phyloP scores from a whole-genome alignment of 2,797 vertebrate species.

The Dermochelys coriacea region DNA sequence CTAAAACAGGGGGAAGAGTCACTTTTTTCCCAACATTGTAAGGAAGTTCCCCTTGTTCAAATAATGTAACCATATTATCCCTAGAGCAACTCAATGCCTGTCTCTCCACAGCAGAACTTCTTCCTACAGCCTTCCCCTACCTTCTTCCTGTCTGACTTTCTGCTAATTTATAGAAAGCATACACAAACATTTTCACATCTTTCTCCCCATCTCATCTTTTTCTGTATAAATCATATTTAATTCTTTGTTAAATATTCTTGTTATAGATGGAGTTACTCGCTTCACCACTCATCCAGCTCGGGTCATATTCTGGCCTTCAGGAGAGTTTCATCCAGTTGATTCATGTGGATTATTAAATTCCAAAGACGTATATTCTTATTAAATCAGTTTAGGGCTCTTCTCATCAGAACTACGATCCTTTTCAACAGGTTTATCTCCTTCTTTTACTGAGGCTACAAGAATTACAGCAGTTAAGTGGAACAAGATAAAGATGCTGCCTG shows the following conservation, averaged over 20 bases:
- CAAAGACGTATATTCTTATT: background rate
- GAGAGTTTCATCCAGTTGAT: background rate
- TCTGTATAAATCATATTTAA: background rate
- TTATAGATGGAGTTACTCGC: background rate
- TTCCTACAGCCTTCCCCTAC: background rate
- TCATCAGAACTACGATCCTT: background rate
- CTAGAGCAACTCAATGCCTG: background rate
- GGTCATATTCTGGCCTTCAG: background rate
- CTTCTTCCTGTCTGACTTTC: background rate
- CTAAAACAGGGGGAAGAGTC: background rate
- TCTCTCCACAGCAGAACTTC: background rate
- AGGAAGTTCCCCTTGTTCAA: background rate
- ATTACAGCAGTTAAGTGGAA: conserved; percentile 54
- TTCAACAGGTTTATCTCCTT: rapidly evolving
- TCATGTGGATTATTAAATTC: background rate
- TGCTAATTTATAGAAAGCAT: background rate
- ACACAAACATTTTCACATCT: background rate
- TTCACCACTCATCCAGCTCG: background rate
- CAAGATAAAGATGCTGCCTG: background rate
- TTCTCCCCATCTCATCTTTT: background rate
- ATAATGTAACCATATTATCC: background rate
- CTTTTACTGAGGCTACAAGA: conserved; percentile 19
- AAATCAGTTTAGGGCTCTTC: background rate
- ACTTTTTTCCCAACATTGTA: background rate
- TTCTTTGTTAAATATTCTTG: background rate